These are phyloP conservation scores for Rhinopomastus cyanomelas DNA, from an alignment of 2,113 vertebrate species.

Conservation along the genomic window DNA sequence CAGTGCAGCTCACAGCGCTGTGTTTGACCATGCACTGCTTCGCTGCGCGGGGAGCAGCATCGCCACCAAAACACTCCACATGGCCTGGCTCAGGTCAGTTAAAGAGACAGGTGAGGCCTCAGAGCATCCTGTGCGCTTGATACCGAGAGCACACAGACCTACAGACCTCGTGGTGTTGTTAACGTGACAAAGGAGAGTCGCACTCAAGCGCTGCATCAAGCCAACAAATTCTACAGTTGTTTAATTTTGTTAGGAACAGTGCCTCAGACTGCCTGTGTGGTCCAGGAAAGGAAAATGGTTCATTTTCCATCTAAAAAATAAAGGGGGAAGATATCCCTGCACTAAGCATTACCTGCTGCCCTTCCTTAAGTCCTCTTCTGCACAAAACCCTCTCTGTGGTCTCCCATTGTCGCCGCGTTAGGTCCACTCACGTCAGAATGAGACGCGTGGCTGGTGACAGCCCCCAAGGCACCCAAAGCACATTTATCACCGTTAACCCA, in stretches of 20 bases:
- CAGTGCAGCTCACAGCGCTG: neutral
- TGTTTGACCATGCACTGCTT: neutral
- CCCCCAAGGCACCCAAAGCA: rapidly evolving
- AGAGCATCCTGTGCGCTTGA: neutral
- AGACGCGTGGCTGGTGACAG: neutral
- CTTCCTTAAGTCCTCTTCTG: neutral
- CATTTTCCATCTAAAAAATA: neutral
- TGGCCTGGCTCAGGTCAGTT: neutral
- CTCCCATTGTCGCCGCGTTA: neutral
- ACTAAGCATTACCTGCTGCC: neutral
- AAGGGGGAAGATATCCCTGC: neutral
- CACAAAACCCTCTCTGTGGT: neutral
- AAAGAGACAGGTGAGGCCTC: neutral
- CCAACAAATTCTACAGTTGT: neutral
- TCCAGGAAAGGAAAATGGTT: neutral
- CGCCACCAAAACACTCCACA: neutral
- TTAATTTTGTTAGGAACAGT: neutral
- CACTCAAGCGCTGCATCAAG: neutral
- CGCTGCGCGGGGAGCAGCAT: neutral
- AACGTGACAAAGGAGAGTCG: neutral
- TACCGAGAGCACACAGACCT: neutral
- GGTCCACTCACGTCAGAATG: neutral
- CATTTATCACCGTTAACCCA: neutral
- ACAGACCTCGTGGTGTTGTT: neutral
- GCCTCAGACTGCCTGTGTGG: neutral